Evolutionary conservation across 2,888 invertebrate species (phyloP), one percentile per base, ranked within the genome.

Genomic region (Tinea trinotella): DNA sequence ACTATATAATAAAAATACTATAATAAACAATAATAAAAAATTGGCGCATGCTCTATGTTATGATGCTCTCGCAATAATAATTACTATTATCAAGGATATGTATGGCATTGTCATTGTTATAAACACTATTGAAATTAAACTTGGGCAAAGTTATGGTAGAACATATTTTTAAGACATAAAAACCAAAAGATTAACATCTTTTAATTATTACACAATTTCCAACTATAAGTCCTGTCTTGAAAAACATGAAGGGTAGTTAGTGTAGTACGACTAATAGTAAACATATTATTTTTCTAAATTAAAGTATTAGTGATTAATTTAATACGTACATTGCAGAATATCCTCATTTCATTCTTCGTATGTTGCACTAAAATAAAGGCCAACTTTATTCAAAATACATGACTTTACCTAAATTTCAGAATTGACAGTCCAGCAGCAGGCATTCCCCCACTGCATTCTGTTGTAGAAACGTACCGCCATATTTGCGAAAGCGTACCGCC

Each of bases 261-360:
- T 2, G 7, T 30, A 30, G 4, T 30, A 7, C 30, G 7, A 30
- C n/a, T 30, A 30, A 1, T 7, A 30, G 30, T 30, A 30, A 7
- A n/a, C 9, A 24, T 40, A 15, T 40, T 40, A 13, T 40, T 40
- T 13, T 40, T 40, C 13, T 3, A 40, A 40, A 40, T 13, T 40
- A 15, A 40, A 50, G 9, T 13, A 50, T 12, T 6, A 22, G 12
- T 50, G 22, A 12, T 15, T 48, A n/a, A 19, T 17, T 19, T 9
- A 18, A 20, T 64, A 83, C 84, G 75, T 83, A 84, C 83, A 82
- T 84, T 70, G 70, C 77, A 73, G 65, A 68, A 69, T 74, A 75
- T 73, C 77, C 80, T 80, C 79, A 78, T 78, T 74, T 76, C 80
- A 82, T 78, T 74, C 65, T 60, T 58, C 65, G 56, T 68, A 67